Base-by-base conservation (phyloP, 2,797 vertebrate genomes). In the Myotis daubentonii region DNA sequence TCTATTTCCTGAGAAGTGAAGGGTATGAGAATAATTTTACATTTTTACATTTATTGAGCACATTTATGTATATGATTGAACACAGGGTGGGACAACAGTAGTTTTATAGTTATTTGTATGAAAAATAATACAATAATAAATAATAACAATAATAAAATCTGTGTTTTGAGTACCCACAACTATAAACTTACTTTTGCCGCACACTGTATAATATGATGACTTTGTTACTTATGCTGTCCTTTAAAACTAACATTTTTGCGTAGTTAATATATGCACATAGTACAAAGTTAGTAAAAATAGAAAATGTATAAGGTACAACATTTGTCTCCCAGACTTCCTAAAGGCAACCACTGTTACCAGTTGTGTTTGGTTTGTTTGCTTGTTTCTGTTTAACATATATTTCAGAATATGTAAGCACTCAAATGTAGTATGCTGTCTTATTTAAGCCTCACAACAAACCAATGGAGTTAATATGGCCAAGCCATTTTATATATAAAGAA, bases 251-350 rank as follows among this genome's bases (percentile, higher is more conserved):
- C 15, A 16, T 19, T 72, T 89, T 86, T 65, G 19, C 75, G 16
- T 44, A 81, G 20, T 74, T 66, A 85, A 65, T 62, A 81, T 51
- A 6, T 62, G 0, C 15, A 68, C 10, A 51, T 57, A 13, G 7
- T 28, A 66, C 16, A 80, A 82, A 94, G 36, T 82, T 57, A 12
- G 36, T 36, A 93, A 95, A 91, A 88, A 72, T 19, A 36, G 41
- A 60, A 85, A 90, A 41, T 72, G 2, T 91, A 70, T 84, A 80
- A 66, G 47, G 6, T 15, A 38, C 28, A 19, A 68, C 65, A 51
- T 68, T 5, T 85, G 16, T 25, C 49, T 80, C 16, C 13, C 2
- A 70, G 44, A 11, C 36, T 89, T 41, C 30, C 60, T 49, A 72
- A 1, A 47, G 72, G 38, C 22, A 85, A 47, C 5, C 44, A 41